A percentile compares a stretch with the other conserved stretches of the same genome.
Evolutionary conservation across 2,113 vertebrate genomes (phyloP).

Genomic region (Phylloscopus whistleri): DNA sequence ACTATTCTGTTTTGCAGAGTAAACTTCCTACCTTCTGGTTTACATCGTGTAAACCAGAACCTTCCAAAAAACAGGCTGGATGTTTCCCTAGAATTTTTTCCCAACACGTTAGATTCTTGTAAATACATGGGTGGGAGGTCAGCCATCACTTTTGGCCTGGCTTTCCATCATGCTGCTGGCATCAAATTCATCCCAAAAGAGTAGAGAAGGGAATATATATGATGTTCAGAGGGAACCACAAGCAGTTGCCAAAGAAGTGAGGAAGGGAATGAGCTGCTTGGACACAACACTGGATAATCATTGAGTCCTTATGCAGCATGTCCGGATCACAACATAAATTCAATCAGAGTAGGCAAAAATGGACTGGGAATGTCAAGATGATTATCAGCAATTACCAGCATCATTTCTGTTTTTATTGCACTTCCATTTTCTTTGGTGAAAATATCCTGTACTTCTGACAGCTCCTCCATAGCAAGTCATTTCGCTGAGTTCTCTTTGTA

Average conservation of each 20-base stretch:
- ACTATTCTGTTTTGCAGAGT: background rate
- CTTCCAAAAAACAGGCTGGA: background rate
- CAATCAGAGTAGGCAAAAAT: background rate
- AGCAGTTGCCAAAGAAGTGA: background rate
- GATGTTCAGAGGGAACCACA: background rate
- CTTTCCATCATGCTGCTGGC: background rate
- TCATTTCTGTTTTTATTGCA: background rate
- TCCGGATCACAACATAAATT: background rate
- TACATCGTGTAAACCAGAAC: background rate
- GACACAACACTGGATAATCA: background rate
- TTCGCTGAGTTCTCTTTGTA: background rate
- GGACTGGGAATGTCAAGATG: background rate
- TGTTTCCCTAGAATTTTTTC: background rate
- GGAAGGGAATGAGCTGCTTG: background rate
- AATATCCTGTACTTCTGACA: background rate
- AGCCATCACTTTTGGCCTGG: background rate
- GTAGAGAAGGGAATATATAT: background rate
- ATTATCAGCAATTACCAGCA: background rate
- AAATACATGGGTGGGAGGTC: background rate
- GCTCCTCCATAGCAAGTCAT: background rate
- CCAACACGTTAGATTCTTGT: background rate
- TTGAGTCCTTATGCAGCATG: background rate
- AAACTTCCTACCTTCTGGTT: background rate
- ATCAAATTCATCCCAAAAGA: background rate
- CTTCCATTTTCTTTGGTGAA: background rate